A percentile compares a stretch with the other conserved stretches of the same genome.
phyloP scores from a whole-genome alignment of 2,797 vertebrate genomes.

The Hylomyscus alleni region DNA sequence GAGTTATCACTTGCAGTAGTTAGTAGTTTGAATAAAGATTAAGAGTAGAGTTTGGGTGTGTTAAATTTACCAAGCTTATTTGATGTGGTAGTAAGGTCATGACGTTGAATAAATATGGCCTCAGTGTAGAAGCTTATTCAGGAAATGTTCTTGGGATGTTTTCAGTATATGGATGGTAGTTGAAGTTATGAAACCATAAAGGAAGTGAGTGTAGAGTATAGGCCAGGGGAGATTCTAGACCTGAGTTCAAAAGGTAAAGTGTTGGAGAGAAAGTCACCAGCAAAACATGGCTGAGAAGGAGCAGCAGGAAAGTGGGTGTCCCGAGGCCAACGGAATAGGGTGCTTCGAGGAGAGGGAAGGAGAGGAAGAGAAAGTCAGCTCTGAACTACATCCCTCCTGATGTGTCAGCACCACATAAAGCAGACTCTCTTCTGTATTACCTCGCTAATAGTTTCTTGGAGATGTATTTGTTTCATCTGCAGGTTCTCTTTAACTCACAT shows the following conservation, averaged over 20 bases:
- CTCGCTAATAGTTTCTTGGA: conserved; percentile 47
- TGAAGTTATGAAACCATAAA: not conserved
- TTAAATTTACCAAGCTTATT: not conserved
- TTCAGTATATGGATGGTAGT: not conserved
- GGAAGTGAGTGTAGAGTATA: not conserved
- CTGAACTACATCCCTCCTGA: not conserved
- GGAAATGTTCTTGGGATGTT: not conserved
- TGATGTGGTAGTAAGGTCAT: not conserved
- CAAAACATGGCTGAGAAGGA: not conserved
- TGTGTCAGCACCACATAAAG: not conserved
- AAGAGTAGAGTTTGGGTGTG: not conserved
- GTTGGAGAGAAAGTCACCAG: not conserved
- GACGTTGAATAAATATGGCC: not conserved
- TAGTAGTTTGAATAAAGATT: not conserved
- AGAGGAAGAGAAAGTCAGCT: not conserved
- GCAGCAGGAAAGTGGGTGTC: not conserved
- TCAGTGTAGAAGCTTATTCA: not conserved
- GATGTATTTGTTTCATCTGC: not conserved
- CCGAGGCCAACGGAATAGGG: not conserved
- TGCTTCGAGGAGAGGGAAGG: not conserved
- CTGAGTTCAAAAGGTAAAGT: not conserved
- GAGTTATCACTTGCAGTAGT: not conserved
- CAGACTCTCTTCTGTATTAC: not conserved
- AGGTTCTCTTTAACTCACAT: conserved; percentile 37
- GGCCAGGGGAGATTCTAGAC: not conserved